Base-by-base conservation (phyloP, 2,797 vertebrate species). In the Micropoecilia bifurca region DNA sequence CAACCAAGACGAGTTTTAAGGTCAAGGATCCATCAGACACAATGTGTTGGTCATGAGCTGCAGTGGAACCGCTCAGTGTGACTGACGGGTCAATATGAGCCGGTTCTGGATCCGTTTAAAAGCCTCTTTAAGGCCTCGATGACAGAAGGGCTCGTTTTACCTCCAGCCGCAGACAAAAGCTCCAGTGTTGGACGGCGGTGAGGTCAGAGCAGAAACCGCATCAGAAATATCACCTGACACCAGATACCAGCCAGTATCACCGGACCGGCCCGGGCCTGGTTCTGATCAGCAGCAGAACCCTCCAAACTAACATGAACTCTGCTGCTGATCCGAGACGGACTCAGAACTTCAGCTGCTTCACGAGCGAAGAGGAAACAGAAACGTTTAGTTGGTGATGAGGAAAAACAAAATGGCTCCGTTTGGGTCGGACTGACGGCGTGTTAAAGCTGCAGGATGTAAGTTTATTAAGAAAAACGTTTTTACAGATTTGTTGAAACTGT, bases 61-160 rank as follows among this genome's bases (percentile, higher is more conserved):
- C 74, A 46, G 63, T 39, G 30, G 36, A 71, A 30, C 63, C 8
- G 39, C 36, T 41, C 63, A 1, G 63, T 43, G 66, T 84, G 76
- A 84, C 5, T 73, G 83, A 73, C 75, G 30, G 55, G 28, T 36
- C 48, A 12, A 81, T 57, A 75, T 48, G 72, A 80, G 63, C 71
- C 20, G 75, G 48, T 30, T 73, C 57, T 45, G 74, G 68, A 72
- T 63, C 53, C 5, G 53, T 43, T 43, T 73, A 69, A 77, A 73
- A 50, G 74, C 74, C 50, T 66, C 77, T 41, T 79, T 47, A 76
- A 80, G 82, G 75, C 61, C 63, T 30, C 48, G 73, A 36, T 73
- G 79, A 80, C 78, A 66, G 83, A 78, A 14, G 0, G 63, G 68
- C 73, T 81, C 30, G 4, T 73, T 81, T 78, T 18, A 74, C 41